phyloP scores from a whole-genome alignment of 2,888 invertebrate genomes.

The Hirtodrosophila cameraria region DNA sequence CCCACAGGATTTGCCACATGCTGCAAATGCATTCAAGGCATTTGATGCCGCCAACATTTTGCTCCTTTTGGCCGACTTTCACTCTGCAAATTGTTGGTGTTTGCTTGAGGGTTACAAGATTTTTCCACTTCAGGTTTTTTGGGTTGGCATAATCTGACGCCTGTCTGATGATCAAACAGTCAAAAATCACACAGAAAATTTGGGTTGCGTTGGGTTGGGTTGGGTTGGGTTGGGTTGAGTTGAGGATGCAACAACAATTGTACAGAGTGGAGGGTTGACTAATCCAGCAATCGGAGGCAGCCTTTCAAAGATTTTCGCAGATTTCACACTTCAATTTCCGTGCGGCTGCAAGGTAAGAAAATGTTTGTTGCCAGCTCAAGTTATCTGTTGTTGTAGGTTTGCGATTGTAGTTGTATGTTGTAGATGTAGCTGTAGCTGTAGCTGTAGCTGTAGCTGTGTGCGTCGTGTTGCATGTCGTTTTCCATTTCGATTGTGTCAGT shows the following conservation, averaged over 20 bases:
- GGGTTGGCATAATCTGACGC: slow-evolving; percentile 59
- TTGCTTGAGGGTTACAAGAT: slow-evolving; percentile 19
- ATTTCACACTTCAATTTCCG: slow-evolving; percentile 78
- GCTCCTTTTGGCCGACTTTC: slow-evolving; percentile 23
- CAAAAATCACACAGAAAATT: slow-evolving; percentile 60
- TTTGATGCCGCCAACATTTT: slow-evolving; percentile 14
- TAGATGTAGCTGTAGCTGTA: slow-evolving; percentile 35
- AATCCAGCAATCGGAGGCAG: slow-evolving; percentile 43
- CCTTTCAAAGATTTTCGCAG: slow-evolving; percentile 31
- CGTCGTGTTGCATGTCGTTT: slow-evolving; percentile 72
- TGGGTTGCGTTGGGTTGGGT: slow-evolving; percentile 17
- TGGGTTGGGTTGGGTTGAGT: not conserved
- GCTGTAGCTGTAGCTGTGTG: slow-evolving; percentile 41
- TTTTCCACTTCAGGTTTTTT: slow-evolving; percentile 13
- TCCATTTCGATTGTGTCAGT: slow-evolving; percentile 79
- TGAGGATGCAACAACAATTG: too few species aligned
- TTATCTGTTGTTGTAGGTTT: slow-evolving; percentile 38
- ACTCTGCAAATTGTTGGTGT: slow-evolving; percentile 14
- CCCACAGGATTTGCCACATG: slow-evolving; percentile 16
- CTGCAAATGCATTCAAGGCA: slow-evolving; percentile 12
- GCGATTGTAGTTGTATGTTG: slow-evolving; percentile 30
- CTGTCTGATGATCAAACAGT: slow-evolving; percentile 51
- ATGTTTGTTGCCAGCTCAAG: slow-evolving; percentile 46
- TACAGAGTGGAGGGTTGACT: slow-evolving; percentile 15
- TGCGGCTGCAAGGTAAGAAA: slow-evolving; percentile 53